phyloP scores from a whole-genome alignment of 2,113 vertebrate genomes.

The Podocnemis expansa region DNA sequence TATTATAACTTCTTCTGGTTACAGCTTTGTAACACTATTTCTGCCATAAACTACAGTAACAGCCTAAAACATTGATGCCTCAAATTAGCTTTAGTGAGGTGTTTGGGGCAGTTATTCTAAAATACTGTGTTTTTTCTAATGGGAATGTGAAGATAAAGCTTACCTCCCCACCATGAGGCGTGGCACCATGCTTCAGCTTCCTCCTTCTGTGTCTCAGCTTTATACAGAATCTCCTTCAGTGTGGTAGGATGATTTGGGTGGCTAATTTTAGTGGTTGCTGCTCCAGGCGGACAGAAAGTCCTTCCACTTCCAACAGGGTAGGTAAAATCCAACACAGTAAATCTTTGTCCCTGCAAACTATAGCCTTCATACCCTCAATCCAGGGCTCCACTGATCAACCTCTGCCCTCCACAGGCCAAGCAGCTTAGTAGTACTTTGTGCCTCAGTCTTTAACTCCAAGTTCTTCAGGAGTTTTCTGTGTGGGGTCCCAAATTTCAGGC shows the following conservation, averaged over 20 bases:
- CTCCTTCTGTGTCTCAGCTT: background rate
- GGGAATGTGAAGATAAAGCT: background rate
- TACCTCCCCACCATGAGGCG: background rate
- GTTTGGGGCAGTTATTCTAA: background rate
- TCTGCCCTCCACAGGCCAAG: background rate
- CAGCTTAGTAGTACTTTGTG: background rate
- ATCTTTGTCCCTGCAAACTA: background rate
- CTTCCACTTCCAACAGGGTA: rapidly evolving
- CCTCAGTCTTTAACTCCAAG: background rate
- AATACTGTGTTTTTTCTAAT: background rate
- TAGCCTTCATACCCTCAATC: rapidly evolving
- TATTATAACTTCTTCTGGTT: background rate
- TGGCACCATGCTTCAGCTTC: background rate
- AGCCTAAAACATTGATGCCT: background rate
- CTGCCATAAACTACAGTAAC: background rate
- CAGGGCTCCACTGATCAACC: rapidly evolving
- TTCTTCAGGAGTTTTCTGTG: background rate
- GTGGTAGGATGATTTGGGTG: background rate
- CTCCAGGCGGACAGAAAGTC: background rate
- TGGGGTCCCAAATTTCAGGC: background rate
- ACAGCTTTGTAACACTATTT: background rate
- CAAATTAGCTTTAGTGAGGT: background rate
- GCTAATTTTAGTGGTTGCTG: rapidly evolving
- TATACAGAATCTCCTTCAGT: rapidly evolving
- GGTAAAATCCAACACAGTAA: rapidly evolving